Conservation (phyloP, 1,140 invertebrate species). For the Scaptomyza montana region DNA sequence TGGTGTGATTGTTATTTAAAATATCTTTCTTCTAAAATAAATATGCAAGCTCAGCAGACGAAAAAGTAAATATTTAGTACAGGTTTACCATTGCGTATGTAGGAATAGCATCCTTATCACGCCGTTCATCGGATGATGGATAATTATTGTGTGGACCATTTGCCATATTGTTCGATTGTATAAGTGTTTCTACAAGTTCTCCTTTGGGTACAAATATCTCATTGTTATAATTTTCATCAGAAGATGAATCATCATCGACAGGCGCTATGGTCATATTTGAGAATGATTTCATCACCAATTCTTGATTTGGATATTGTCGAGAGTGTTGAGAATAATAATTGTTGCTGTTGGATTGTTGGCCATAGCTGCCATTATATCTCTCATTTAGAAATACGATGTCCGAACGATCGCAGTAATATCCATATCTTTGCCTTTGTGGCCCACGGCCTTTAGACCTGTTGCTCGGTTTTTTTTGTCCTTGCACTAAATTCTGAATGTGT, state of each 20-base stretch:
- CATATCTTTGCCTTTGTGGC: no score
- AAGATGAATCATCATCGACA: constrained; percentile 7
- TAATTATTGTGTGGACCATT: background rate
- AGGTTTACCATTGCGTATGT: constrained; percentile 9
- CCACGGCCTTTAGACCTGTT: no score
- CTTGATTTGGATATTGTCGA: background rate
- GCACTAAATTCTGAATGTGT: no score
- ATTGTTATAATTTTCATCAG: background rate
- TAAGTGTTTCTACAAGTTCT: background rate
- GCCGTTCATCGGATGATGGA: constrained; percentile 35
- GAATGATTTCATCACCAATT: constrained; percentile 10
- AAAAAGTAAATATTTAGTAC: background rate
- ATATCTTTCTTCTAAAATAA: no score
- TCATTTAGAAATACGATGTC: no score
- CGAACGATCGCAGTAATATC: no score
- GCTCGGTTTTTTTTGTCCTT: no score
- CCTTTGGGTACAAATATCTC: background rate
- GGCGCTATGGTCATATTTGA: background rate
- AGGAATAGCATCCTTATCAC: constrained; percentile 35
- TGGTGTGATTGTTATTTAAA: no score
- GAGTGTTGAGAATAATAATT: no score
- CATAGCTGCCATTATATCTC: no score
- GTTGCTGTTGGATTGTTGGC: no score
- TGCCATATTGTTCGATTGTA: background rate
- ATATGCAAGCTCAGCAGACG: no score